Percentiles rank a stretch among this genome's conserved stretches.
phyloP scores from a whole-genome alignment of 2,797 vertebrate species.

The Eulemur rubriventer region DNA sequence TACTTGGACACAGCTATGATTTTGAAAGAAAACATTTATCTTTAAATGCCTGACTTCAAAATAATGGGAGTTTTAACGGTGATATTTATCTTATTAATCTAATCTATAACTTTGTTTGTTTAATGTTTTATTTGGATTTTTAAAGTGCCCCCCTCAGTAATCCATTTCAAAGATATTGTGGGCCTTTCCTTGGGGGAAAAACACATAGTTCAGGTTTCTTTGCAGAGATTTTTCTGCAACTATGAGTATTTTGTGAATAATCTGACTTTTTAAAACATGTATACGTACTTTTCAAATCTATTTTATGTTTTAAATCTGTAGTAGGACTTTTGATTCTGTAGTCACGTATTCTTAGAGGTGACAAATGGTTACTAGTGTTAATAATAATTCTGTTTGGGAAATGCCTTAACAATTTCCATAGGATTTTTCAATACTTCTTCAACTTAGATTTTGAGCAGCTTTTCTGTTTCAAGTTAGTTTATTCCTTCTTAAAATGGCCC shows the following conservation, averaged over 20 bases:
- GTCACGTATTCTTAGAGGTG: not conserved
- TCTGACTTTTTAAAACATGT: not conserved
- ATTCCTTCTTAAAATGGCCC: not conserved
- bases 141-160: not conserved
- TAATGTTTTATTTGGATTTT: not conserved
- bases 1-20: not conserved
- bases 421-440: not conserved
- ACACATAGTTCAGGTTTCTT: not conserved
- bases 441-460: not conserved
- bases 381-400: not conserved
- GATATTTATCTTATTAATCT: not conserved
- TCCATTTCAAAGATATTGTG: not conserved
- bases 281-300: not conserved
- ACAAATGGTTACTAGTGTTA: not conserved
- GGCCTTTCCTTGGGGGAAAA: not conserved
- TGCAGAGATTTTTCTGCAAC: slow-evolving; percentile 2
- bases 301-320: not conserved
- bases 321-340: not conserved
- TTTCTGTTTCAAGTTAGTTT: slow-evolving; percentile 19
- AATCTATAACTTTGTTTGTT: not conserved
- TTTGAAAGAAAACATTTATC: not conserved
- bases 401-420: not conserved
- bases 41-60: not conserved
- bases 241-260: not conserved
- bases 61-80: not conserved